A percentile compares a stretch with the other conserved stretches of the same genome.
Conservation (phyloP, 2,888 invertebrate genomes). For the Lithophane socia region DNA sequence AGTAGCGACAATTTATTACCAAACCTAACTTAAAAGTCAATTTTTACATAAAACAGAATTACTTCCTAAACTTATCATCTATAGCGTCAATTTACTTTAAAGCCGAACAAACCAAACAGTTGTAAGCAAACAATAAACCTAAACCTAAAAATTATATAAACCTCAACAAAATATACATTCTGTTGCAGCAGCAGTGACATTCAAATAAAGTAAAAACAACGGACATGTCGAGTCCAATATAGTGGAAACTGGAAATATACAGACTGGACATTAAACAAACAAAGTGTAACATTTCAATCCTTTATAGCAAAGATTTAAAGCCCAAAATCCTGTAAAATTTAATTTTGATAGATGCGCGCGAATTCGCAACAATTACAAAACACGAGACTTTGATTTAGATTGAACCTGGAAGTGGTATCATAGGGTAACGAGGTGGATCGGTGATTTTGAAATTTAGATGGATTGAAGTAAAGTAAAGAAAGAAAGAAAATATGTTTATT, state of each 20-base stretch:
- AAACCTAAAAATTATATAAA: no score
- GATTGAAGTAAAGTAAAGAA: neutral
- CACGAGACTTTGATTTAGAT: slow-evolving; percentile 65
- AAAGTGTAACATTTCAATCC: slow-evolving; percentile 77
- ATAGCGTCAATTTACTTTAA: slow-evolving; percentile 2
- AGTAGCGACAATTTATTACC: no score
- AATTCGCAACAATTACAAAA: slow-evolving; percentile 80
- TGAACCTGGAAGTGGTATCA: slow-evolving; percentile 41
- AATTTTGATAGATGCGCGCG: slow-evolving; percentile 85
- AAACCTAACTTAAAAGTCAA: no score
- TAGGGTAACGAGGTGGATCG: neutral
- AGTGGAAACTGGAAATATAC: slow-evolving; percentile 69
- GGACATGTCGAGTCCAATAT: slow-evolving; percentile 62
- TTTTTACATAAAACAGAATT: no score
- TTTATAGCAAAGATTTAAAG: slow-evolving; percentile 75
- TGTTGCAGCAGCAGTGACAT: slow-evolving; percentile 62
- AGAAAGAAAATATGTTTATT: no score
- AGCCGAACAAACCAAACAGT: slow-evolving; percentile 21
- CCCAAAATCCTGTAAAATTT: slow-evolving; percentile 84
- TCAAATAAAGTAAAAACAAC: slow-evolving; percentile 69
- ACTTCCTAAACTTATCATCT: no score
- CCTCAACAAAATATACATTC: slow-evolving; percentile 56
- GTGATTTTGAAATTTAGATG: neutral
- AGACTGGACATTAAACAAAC: slow-evolving; percentile 68
- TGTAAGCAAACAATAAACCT: slow-evolving; percentile 39